Evolutionary conservation across 1,140 invertebrate genomes (phyloP).

Genomic region (Heliconius nattereri): DNA sequence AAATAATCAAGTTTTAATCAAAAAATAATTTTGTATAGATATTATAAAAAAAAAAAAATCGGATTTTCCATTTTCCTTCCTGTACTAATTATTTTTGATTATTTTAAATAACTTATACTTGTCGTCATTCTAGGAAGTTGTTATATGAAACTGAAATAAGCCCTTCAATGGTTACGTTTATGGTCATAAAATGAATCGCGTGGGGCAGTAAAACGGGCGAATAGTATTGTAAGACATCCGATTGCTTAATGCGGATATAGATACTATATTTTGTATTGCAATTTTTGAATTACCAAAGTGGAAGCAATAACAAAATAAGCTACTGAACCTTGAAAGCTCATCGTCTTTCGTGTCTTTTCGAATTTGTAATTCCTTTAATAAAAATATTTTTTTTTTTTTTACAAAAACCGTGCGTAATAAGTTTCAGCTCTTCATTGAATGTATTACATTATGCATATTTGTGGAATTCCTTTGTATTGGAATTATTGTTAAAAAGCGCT

Average conservation of each 20-base stretch:
- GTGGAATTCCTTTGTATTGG: too few species aligned
- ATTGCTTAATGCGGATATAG: neutral
- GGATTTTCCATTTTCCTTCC: too few species aligned
- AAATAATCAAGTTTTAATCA: too few species aligned
- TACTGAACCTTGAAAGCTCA: neutral
- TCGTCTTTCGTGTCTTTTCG: neutral
- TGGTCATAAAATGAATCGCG: slow-evolving; percentile 29
- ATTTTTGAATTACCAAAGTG: neutral
- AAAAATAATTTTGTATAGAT: too few species aligned
- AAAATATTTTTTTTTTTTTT: too few species aligned
- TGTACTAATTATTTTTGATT: neutral
- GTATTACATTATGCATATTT: too few species aligned
- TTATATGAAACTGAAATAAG: slow-evolving; percentile 34
- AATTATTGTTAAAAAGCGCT: too few species aligned
- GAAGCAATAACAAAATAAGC: neutral
- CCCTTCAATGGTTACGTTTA: slow-evolving; percentile 32
- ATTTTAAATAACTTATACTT: neutral
- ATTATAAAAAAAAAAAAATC: too few species aligned
- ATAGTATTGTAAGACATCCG: slow-evolving; percentile 20
- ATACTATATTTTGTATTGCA: neutral
- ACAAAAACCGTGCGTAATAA: neutral
- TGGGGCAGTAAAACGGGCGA: slow-evolving; percentile 37
- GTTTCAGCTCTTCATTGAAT: neutral
- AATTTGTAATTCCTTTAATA: neutral
- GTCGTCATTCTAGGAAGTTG: slow-evolving; percentile 19